Evolutionary conservation across 2,888 invertebrate species (phyloP), one percentile per base, ranked within the genome.

Genomic region (Acanthopleura granulata): DNA sequence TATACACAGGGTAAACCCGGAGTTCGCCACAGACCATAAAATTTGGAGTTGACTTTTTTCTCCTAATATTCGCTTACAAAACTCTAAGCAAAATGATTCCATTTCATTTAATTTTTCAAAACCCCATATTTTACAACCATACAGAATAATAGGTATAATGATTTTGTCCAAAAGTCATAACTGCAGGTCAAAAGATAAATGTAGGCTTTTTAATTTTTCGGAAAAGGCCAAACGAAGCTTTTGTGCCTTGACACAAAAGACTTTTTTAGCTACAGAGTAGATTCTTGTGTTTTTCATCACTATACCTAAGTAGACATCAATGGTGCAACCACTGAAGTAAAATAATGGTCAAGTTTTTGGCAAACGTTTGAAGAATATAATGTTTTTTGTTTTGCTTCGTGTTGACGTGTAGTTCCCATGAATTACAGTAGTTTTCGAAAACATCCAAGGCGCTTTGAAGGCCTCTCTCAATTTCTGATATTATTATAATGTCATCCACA

Each of bases 231-330:
- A 62, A 62, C 25, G 12, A 62, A n/a, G 62, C 62, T 62, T 62
- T 62, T 12, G n/a, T 18, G 12, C 16, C 62, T 22, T 62, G 62
- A 12, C 12, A 12, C 11, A 62, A 18, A 22, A 62, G 62, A 22
- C 22, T 70, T 14, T 15, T 15, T 29, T 70, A 62, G 62, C 57
- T 50, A 72, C 50, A n/a, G 16, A 22, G 74, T 75, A 76, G 62
- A 71, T 75, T 1, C 76, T 76, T 27, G 61, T 75, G 12, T 66
- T 70, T 18, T 49, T 49, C 22, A 78, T 73, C 16, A 75, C 16
- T 9, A 77, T 40, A 18, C 77, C 73, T 62, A 77, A 22, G n/a
- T 77, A 75, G 25, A 49, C 61, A 22, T 77, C 75, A 61, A 78
- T 30, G 0, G 49, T 18, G 16, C 62, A 0, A 12, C 57, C 62